Evolutionary conservation across 2,888 invertebrate species (phyloP).

Genomic region (Stomorhina lunata): DNA sequence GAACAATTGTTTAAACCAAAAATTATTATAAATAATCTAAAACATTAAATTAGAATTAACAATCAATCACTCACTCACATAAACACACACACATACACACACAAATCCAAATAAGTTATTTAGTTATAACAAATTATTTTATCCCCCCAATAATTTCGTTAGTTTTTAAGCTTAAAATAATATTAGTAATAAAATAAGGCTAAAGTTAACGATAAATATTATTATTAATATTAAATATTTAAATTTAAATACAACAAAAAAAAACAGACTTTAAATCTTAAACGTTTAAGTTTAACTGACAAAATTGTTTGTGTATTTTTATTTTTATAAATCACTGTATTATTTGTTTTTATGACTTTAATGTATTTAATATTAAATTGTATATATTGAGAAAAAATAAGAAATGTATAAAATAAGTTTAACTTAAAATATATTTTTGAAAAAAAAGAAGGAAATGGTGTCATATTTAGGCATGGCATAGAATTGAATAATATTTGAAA

Average conservation of each 20-base stretch:
- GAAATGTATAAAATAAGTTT: background rate
- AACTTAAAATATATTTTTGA: background rate
- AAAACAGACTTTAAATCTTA: conserved; percentile 18
- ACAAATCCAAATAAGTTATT: conserved; percentile 61
- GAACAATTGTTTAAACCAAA: conserved; percentile 64
- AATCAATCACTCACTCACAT: too few relatives aligned
- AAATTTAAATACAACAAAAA: background rate
- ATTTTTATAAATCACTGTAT: conserved; percentile 19
- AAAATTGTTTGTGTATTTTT: background rate
- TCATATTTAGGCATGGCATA: too few relatives aligned
- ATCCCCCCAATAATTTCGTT: background rate
- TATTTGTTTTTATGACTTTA: conserved; percentile 37
- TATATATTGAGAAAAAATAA: background rate
- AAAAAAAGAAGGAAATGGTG: too few relatives aligned
- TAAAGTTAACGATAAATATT: background rate
- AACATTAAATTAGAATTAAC: background rate
- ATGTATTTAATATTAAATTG: background rate
- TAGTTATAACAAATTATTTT: conserved; percentile 51
- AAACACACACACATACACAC: conserved; percentile 45
- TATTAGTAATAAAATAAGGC: conserved; percentile 28
- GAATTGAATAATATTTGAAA: too few relatives aligned
- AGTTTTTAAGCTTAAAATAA: conserved; percentile 33
- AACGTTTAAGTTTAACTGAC: background rate
- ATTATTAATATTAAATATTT: background rate
- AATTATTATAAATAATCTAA: conserved; percentile 61